Evolutionary conservation across 2,113 vertebrate genomes (phyloP), one percentile per base, ranked within the genome.

Genomic region (Amia ocellicauda): DNA sequence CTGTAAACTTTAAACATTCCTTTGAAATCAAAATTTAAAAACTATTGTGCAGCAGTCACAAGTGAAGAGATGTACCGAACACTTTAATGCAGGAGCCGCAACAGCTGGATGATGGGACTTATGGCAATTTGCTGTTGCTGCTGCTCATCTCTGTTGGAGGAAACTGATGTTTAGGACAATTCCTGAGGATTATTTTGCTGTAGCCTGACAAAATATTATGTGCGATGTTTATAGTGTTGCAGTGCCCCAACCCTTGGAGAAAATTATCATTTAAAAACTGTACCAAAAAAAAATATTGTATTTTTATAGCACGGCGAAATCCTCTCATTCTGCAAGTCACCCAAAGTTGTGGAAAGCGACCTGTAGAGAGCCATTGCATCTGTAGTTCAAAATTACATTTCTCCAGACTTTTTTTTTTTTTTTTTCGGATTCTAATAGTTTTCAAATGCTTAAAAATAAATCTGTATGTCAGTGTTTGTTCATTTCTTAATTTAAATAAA

Each of bases 391-490:
- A 74, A 72, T 76, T 80, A 79, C 80, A 74, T 73, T 79, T 82
- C 78, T 54, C 74, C 74, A 77, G n/a, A 77, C 80, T 78, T 80
- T 74, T 71, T 74, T 11, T 11, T 60, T 60, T 73, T 69, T 58
- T 79, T 69, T 78, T 76, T 68, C 75, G 76, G 31, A 11, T 83
- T 65, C 60, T 83, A n/a, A n/a, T n/a, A n/a, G n/a, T 83, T 86
- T 86, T 66, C 76, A 82, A 83, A 83, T 84, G 87, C 86, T 89
- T 86, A 88, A 85, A 80, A 87, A 72, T 87, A 90, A 90, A 89
- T 89, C 87, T 89, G 80, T 87, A 89, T 80, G 81, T 83, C 86
- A 80, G 84, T 89, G 86, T 89, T 89, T 86, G 85, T 87, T 90
- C 4, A 82, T 71, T 77, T 73, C 55, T 57, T 77, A 67, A 87